These are phyloP conservation scores for Calameuta filiformis DNA, from an alignment of 2,888 invertebrate genomes.

Conservation along the genomic window DNA sequence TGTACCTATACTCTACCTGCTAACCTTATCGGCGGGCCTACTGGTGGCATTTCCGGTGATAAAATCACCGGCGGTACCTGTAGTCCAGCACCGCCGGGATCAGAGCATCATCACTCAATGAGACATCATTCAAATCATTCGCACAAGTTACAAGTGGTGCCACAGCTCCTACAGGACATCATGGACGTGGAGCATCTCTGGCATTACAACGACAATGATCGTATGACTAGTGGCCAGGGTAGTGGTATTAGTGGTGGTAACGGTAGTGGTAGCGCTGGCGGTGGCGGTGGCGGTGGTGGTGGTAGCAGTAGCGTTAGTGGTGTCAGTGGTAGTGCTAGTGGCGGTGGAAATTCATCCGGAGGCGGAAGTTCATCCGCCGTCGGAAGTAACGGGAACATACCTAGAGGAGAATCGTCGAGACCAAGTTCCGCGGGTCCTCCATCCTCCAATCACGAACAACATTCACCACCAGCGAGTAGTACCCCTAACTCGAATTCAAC, in stretches of 20 bases:
- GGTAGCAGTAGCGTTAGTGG: constrained; percentile 8
- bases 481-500: background rate
- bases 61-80: constrained; percentile 57
- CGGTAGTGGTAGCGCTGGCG: constrained; percentile 3
- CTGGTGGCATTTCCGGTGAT: constrained; percentile 66
- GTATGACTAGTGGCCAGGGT: constrained; percentile 70
- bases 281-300: background rate
- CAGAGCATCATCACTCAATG: constrained; percentile 58
- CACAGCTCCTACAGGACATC: constrained; percentile 78
- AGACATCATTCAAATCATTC: constrained; percentile 62
- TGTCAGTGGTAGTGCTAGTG: constrained; percentile 22
- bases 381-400: constrained; percentile 32
- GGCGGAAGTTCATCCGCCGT: constrained; percentile 15
- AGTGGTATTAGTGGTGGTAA: constrained; percentile 29
- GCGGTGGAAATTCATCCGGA: constrained; percentile 15
- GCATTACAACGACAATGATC: constrained; percentile 91
- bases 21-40: constrained; percentile 57
- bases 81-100: constrained; percentile 59
- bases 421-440: constrained; percentile 37
- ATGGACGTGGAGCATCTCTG: constrained; percentile 96
- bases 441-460: constrained; percentile 43
- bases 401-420: constrained; percentile 35
- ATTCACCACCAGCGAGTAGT: constrained; percentile 24
- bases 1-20: constrained; percentile 90
- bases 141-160: constrained; percentile 60